Conservation (phyloP, 2,797 vertebrate genomes). For the Streptopelia turtur region DNA sequence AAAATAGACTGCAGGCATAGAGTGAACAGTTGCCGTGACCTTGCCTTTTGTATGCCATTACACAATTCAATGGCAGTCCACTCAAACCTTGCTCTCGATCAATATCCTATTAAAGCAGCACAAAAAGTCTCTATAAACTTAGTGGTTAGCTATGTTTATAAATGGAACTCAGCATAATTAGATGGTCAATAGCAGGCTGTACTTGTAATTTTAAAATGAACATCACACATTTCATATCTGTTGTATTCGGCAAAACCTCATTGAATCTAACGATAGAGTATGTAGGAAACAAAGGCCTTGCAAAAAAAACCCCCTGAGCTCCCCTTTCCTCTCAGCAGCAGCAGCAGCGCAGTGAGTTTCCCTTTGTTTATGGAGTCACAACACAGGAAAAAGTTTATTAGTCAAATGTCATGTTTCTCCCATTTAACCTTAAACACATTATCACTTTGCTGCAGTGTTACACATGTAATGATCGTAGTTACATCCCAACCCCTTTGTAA, state of each 20-base stretch:
- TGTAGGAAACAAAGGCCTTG: conserved; percentile 57
- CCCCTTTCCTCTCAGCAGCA: conserved; percentile 5
- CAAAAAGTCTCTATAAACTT: conserved; percentile 91
- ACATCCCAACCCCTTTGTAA: conserved; percentile 59
- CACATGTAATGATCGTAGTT: conserved; percentile 62
- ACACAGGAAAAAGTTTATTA: conserved; percentile 67
- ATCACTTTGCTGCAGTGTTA: conserved; percentile 39
- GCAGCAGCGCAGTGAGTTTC: conserved; percentile 45
- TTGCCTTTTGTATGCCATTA: conserved; percentile 94
- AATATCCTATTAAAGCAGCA: conserved; percentile 97
- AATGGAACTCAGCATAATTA: conserved; percentile 93
- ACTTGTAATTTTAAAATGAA: conserved; percentile 86
- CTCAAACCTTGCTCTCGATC: conserved; percentile 96
- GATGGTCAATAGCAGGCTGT: conserved; percentile 86
- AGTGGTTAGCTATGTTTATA: conserved; percentile 90
- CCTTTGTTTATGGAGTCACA: conserved; percentile 67
- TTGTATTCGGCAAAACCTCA: conserved; percentile 52
- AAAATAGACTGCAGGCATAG: conserved; percentile 75
- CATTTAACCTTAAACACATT: conserved; percentile 68
- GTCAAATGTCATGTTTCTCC: conserved; percentile 57
- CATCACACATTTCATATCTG: conserved; percentile 78
- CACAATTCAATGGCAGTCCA: conserved; percentile 94
- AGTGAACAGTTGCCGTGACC: conserved; percentile 84
- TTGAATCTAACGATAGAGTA: conserved; percentile 3
- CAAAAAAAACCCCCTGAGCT: not conserved